Percentiles rank a stretch among this genome's conserved stretches.
phyloP scores from a whole-genome alignment of 2,113 vertebrate genomes.

The Xiphophorus couchianus region DNA sequence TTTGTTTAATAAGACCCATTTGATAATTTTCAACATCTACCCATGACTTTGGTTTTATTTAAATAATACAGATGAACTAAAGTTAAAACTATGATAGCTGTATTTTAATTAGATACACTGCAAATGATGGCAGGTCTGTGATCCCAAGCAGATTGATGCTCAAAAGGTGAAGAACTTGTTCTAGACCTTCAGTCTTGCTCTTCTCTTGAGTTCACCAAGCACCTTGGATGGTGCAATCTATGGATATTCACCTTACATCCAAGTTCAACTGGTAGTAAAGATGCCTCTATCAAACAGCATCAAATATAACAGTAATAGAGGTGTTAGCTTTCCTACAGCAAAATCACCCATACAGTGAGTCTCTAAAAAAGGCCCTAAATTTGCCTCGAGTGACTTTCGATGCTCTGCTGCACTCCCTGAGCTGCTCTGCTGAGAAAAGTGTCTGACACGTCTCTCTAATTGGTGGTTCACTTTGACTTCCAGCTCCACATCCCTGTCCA shows the following conservation, averaged over 20 bases:
- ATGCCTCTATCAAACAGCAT: background rate
- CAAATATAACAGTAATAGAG: background rate
- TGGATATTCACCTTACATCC: background rate
- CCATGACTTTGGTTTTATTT: too few species aligned
- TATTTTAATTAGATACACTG: too few species aligned
- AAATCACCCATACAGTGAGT: background rate
- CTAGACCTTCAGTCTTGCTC: too few species aligned
- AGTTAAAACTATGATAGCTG: too few species aligned
- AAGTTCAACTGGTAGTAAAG: background rate
- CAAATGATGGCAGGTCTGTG: too few species aligned
- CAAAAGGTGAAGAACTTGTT: background rate
- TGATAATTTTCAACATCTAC: too few species aligned
- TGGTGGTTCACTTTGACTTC: conserved; percentile 8
- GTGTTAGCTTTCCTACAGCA: background rate
- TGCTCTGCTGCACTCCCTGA: background rate
- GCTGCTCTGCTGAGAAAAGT: background rate
- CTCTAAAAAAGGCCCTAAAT: conserved; percentile 12
- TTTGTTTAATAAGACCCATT: too few species aligned
- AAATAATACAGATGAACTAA: too few species aligned
- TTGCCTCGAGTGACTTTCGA: conserved; percentile 10
- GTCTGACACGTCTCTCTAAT: conserved; percentile 17
- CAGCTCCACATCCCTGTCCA: conserved; percentile 4
- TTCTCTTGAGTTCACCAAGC: too few species aligned
- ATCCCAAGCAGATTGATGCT: background rate
- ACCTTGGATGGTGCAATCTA: background rate